Conservation (phyloP, 23 tunicate species). For the Halocynthia aurantium region DNA sequence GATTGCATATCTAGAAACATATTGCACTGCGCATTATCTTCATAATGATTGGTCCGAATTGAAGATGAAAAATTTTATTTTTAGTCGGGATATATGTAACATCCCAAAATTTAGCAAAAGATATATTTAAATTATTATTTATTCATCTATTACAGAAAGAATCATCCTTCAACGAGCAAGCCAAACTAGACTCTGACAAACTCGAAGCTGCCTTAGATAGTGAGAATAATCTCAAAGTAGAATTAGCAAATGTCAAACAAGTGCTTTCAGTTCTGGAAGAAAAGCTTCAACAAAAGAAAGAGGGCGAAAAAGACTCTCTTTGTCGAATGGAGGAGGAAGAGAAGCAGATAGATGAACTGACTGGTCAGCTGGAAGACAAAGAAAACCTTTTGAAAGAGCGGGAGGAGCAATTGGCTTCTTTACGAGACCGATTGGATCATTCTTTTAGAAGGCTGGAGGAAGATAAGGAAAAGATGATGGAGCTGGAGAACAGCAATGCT, state of each 20-base stretch:
- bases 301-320: not conserved
- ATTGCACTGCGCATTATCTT: too few species aligned
- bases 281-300: not conserved
- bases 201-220: too few species aligned
- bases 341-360: not conserved
- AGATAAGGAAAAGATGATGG: conserved; percentile 1
- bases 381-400: not conserved
- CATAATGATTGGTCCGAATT: too few species aligned
- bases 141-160: too few species aligned
- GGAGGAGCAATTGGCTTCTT: conserved; percentile 15
- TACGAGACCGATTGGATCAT: conserved; percentile 6
- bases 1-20: too few species aligned
- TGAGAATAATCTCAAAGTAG: not conserved
- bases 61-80: too few species aligned
- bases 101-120: too few species aligned
- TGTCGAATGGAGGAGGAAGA: not conserved
- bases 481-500: not conserved
- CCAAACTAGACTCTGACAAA: too few species aligned
- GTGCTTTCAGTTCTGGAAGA: not conserved
- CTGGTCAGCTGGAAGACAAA: not conserved
- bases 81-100: too few species aligned
- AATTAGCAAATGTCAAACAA: not conserved
- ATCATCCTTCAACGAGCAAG: too few species aligned
- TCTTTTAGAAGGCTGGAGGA: not conserved
- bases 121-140: too few species aligned